Evolutionary conservation across 2,888 invertebrate genomes (phyloP).

Genomic region (Deilephila elpenor): DNA sequence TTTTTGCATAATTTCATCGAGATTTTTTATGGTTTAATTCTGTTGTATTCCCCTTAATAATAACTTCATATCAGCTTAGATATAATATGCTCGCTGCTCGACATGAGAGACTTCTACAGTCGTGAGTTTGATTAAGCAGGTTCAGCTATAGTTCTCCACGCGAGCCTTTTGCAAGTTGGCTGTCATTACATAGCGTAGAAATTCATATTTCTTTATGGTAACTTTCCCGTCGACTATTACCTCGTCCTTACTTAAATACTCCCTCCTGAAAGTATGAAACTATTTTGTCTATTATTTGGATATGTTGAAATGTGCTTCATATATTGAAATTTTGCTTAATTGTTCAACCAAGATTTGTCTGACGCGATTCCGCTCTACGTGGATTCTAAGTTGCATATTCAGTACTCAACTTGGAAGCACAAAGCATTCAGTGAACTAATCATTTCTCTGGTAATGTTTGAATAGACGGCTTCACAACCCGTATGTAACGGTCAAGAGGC

Average conservation of each 20-base stretch:
- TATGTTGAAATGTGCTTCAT: no score
- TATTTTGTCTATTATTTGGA: no score
- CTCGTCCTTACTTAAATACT: no score
- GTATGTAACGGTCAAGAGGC: background rate
- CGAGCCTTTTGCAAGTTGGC: no score
- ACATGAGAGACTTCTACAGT: no score
- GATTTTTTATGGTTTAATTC: background rate
- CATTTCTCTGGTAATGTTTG: background rate
- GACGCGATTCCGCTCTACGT: background rate
- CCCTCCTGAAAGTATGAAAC: no score
- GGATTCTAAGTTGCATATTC: background rate
- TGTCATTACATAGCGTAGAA: no score
- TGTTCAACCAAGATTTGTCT: background rate
- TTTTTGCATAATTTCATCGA: background rate
- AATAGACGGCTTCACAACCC: background rate
- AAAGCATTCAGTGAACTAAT: slow-evolving; percentile 8
- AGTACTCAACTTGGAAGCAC: background rate
- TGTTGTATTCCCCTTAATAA: background rate
- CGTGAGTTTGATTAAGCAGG: no score
- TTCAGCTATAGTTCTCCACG: no score
- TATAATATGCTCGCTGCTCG: background rate
- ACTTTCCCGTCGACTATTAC: no score
- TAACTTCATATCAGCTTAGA: background rate
- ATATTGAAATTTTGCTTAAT: no score
- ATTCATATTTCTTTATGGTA: no score